Evolutionary conservation across 2,113 vertebrate genomes (phyloP).

Genomic region (Saguinus imperator): DNA sequence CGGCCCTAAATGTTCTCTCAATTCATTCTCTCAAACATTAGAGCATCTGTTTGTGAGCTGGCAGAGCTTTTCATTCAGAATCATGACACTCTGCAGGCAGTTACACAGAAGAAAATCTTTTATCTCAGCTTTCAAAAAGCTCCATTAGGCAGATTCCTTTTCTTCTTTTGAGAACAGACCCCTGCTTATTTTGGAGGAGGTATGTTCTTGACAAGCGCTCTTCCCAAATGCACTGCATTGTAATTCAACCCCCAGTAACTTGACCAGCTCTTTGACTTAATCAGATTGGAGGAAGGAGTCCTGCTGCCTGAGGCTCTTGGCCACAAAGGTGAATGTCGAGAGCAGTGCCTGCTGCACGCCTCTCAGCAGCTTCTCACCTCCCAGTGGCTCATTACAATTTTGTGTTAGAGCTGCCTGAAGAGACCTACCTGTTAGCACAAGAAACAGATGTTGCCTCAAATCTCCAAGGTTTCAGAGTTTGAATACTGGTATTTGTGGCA

Average conservation of each 20-base stretch:
- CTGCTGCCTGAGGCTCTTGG: not conserved
- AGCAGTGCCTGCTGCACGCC: not conserved
- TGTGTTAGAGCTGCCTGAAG: not conserved
- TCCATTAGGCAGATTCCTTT: constrained; percentile 54
- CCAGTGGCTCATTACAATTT: not conserved
- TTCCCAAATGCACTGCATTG: constrained; percentile 40
- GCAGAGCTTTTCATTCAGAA: constrained; percentile 55
- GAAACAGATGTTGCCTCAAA: constrained; percentile 54
- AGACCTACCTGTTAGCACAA: not conserved
- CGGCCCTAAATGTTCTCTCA: constrained; percentile 31
- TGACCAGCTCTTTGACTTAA: constrained; percentile 6
- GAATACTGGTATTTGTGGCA: not conserved
- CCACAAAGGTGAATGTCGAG: not conserved
- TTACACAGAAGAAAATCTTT: constrained; percentile 36
- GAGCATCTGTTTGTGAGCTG: constrained; percentile 58
- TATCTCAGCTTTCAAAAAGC: constrained; percentile 60
- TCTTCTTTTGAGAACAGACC: constrained; percentile 51
- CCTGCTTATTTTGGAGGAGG: constrained; percentile 53
- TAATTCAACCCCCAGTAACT: constrained; percentile 37
- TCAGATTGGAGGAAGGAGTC: constrained; percentile 12
- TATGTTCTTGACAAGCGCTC: constrained; percentile 55
- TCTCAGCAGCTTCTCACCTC: not conserved
- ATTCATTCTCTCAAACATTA: constrained; percentile 54
- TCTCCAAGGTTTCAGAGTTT: constrained; percentile 38
- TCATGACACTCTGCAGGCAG: constrained; percentile 45